Base-by-base conservation (phyloP, 2,113 vertebrate genomes). In the Taurulus bubalis region DNA sequence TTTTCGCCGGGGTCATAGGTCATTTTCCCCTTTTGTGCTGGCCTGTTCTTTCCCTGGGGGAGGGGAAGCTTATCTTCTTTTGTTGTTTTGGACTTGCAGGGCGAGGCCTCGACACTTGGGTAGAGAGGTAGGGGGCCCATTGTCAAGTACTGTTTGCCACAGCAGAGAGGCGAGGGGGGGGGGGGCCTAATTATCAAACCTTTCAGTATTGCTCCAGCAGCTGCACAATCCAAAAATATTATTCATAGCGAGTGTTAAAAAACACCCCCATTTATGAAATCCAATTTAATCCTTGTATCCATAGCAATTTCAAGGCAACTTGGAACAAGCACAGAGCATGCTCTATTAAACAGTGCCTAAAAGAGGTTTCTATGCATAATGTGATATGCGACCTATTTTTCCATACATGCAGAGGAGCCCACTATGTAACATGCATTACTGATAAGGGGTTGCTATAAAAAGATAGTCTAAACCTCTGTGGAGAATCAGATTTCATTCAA, bases 211-310 rank as follows among this genome's bases (percentile, higher is more conserved):
- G 65, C 83, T 55, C 47, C 80, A 78, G 82, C 92, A 92, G 88
- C 91, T 92, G 90, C 91, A 80, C 79, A 75, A 76, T 92, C 82
- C 89, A 68, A 90, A 93, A 86, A 90, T 89, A 90, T 90, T 90
- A 88, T 87, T 90, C 84, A 87, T 84, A 79, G 85, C 36, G 1
- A 85, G 79, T 55, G 71, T 87, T 89, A 77, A 91, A 70, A 90
- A 89, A 87, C 74, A 86, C 79, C 77, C 53, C 53, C 22, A 74
- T 91, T 90, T 80, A 88, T 74, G 59, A 87, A 86, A 91, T 89
- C 87, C 66, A 2, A 84, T 77, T 90, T 92, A 90, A 94, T 93
- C 91, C 93, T 79, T 80, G 79, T 89, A 87, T 89, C 92, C 88
- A 83, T 88, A 86, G 87, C 82, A 74, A 89, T 93, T 90, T 89